Evolutionary conservation across 2,797 vertebrate genomes (phyloP), one percentile per base, ranked within the genome.

Genomic region (Luscinia luscinia): DNA sequence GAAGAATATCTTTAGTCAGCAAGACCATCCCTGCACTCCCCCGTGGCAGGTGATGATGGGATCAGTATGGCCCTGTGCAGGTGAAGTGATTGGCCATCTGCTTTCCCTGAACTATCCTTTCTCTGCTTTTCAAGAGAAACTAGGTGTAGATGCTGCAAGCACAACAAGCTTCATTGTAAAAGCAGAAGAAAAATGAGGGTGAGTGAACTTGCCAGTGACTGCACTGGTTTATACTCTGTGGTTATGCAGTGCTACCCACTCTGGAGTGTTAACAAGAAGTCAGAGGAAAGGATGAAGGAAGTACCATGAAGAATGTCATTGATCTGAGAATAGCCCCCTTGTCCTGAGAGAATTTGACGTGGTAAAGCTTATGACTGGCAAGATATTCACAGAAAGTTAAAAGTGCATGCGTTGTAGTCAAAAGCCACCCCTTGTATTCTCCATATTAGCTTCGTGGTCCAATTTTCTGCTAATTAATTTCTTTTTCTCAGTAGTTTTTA

Each of bases 391-490:
- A 43, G 64, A 54, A 93, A 57, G 21, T 62, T n/a, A 36, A 45
- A 52, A 61, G 9, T 1, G 0, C 3, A 11, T 0, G 0, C 18
- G 14, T 45, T 77, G 38, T 46, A 87, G 28, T 40, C 30, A 77
- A 68, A 67, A 80, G 14, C 15, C 24, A 64, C 27, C 43, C 20
- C 6, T 74, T 55, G 11, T 64, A 41, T 26, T 81, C 72, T 78
- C 51, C 21, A 16, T 62, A 9, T 9, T 30, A 66, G 3, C 6
- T 63, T 72, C 54, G 26, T 57, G 32, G 9, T 49, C 17, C 11
- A 32, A 6, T 55, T 72, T 75, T 64, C 26, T 52, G 22, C 26
- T 58, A 74, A 46, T 69, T 62, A 0, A 6, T 74, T 80, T 85
- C 1, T 57, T 52, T 36, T 68, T 27, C 15, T 36, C 30, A 48